Evolutionary conservation across 2,113 vertebrate genomes (phyloP).

Genomic region (Machaerirhynchus nigripectus): DNA sequence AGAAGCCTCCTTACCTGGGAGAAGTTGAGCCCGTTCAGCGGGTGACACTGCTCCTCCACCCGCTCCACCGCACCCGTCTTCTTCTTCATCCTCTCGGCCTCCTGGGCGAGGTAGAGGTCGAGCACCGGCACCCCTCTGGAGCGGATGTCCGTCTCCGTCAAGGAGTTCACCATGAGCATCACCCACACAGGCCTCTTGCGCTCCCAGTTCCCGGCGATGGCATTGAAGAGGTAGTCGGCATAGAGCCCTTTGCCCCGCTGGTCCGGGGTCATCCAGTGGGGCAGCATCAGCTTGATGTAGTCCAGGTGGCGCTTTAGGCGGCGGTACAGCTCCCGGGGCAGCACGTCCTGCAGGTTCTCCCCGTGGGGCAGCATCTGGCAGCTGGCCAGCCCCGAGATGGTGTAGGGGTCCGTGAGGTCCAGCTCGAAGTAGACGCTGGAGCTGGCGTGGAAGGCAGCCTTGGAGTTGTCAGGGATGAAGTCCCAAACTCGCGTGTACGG

Average conservation of each 20-base stretch:
- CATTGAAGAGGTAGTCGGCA: constrained; percentile 95
- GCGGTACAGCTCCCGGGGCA: constrained; percentile 91
- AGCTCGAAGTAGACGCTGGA: constrained; percentile 92
- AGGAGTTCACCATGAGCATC: constrained; percentile 98
- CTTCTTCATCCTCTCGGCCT: constrained; percentile 91
- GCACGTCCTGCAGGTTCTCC: constrained; percentile 90
- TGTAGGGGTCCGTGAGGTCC: constrained; percentile 93
- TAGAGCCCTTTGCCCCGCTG: constrained; percentile 93
- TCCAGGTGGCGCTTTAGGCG: constrained; percentile 97
- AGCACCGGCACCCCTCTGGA: constrained; percentile 91
- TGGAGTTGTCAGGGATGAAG: constrained; percentile 91
- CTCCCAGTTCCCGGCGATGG: constrained; percentile 97
- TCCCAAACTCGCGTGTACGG: constrained; percentile 97
- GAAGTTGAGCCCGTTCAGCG: constrained; percentile 94
- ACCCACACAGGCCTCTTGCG: constrained; percentile 97
- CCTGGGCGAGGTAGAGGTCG: constrained; percentile 93
- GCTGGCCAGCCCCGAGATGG: constrained; percentile 92
- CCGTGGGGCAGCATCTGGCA: constrained; percentile 95
- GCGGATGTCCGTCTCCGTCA: constrained; percentile 94
- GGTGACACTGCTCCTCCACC: constrained; percentile 97
- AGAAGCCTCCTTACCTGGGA: constrained; percentile 84
- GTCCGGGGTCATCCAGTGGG: constrained; percentile 94
- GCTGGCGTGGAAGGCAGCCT: constrained; percentile 89
- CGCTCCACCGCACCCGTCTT: constrained; percentile 90
- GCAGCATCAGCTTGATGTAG: constrained; percentile 97